phyloP scores from a whole-genome alignment of 2,888 invertebrate genomes.

The Brachypalpus laphriformis region DNA sequence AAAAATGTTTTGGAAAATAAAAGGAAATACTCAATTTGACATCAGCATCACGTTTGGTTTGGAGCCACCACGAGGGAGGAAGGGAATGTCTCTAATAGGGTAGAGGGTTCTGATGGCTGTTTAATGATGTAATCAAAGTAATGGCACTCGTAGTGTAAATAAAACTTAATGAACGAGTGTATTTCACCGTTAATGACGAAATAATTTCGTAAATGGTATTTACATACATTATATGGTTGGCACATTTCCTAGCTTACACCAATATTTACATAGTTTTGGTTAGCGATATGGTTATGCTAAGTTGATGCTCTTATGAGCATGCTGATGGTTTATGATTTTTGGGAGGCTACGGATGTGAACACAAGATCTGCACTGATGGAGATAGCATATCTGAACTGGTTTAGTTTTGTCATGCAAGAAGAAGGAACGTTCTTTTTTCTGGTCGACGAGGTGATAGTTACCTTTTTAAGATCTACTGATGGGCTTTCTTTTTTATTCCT shows the following conservation, averaged over 20 bases:
- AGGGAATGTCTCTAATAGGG: background rate
- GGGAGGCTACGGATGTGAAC: no score
- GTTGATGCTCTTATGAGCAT: background rate
- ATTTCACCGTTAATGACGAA: constrained; percentile 12
- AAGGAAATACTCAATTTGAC: constrained; percentile 8
- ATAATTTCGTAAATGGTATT: constrained; percentile 3
- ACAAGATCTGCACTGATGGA: no score
- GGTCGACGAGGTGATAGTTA: no score
- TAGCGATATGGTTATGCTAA: background rate
- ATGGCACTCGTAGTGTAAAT: background rate
- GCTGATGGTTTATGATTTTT: no score
- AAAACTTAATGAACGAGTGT: constrained; percentile 3
- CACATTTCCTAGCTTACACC: background rate
- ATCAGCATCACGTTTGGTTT: constrained; percentile 10
- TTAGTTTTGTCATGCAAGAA: no score
- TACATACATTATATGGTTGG: background rate
- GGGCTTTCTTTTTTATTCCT: no score
- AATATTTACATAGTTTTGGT: background rate
- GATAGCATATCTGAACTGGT: no score
- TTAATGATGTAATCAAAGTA: constrained; percentile 11
- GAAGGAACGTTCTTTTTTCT: no score
- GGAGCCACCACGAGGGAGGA: background rate
- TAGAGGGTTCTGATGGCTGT: background rate
- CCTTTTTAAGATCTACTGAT: no score
- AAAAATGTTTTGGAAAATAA: background rate